phyloP scores from a whole-genome alignment of 2,888 invertebrate species.

The Hylaea fasciaria region DNA sequence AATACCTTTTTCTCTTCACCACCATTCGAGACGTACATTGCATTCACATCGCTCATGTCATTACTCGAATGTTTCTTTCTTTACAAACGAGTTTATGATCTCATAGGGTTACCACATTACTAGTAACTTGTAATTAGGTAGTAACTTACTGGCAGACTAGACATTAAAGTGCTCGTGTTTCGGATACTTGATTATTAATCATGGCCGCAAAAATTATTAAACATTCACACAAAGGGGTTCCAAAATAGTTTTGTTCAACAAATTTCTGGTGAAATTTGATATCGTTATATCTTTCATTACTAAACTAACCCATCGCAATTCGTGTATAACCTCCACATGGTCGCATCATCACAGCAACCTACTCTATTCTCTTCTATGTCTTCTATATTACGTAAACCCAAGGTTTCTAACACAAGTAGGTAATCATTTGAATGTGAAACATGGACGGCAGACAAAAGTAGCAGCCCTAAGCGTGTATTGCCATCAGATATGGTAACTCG shows the following conservation, averaged over 20 bases:
- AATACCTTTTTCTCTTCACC: constrained; percentile 13
- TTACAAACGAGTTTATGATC: constrained; percentile 30
- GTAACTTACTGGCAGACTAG: background rate
- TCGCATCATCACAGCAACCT: no score
- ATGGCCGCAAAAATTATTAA: background rate
- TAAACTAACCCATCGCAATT: no score
- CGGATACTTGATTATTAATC: background rate
- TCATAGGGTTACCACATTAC: constrained; percentile 13
- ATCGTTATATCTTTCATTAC: no score
- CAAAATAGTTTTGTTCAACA: background rate
- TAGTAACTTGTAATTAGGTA: background rate
- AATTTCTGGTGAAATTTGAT: no score
- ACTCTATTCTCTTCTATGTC: no score
- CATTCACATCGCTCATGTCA: constrained; percentile 34
- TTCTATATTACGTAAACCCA: no score
- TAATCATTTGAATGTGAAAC: no score
- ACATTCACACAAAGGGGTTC: background rate
- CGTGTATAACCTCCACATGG: no score
- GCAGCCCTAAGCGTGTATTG: constrained; percentile 14
- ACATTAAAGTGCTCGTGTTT: background rate
- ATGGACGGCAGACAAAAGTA: no score
- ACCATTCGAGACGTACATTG: constrained; percentile 28
- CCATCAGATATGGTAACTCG: constrained; percentile 42
- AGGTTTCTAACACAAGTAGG: no score
- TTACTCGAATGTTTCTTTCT: constrained; percentile 30